Evolutionary conservation across 2,113 vertebrate species (phyloP), one percentile per base, ranked within the genome.

Genomic region (Perca flavescens): DNA sequence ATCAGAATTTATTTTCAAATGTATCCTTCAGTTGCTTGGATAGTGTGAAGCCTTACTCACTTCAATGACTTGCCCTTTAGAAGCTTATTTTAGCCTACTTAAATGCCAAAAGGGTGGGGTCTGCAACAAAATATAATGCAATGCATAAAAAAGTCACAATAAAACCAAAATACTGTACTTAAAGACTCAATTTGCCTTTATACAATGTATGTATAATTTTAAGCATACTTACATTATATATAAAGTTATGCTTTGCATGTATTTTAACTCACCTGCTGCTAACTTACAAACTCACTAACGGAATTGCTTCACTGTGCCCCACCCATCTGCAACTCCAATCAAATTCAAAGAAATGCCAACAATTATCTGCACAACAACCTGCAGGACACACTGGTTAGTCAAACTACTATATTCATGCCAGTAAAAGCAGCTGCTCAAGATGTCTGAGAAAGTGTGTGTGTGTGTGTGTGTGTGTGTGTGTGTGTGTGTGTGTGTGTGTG

Each of bases 371-470:
- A 60, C 67, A 83, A 79, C 75, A 90, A 67, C 60, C 46, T 84
- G 63, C 50, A 60, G n/a, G 72, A 84, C 19, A 66, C 34, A 10
- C 70, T 74, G n/a, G 4, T 86, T 80, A 77, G 69, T 53, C 50
- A 25, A 49, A 85, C 62, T 91, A 40, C 9, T 40, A 9, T 40
- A 68, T 86, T 76, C 68, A 70, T 81, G 62, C 63, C 83, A 70
- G 58, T 25, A 60, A 79, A 69, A 77, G 79, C 80, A 88, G 89
- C 77, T 88, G 88, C 74, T 83, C 50, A 43, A 81, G 71, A 77
- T 79, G 81, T 77, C 58, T 79, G 70, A 80, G 74, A 84, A 47
- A 46, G 57, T 46, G 47, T 57, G 69, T 6, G 19, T 13, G 17
- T 61, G 64, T 71, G n/a, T 52, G 52, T 25, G 19, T 62, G 25